Conservation (phyloP, 2,888 invertebrate genomes). For the Rhagonycha lutea region DNA sequence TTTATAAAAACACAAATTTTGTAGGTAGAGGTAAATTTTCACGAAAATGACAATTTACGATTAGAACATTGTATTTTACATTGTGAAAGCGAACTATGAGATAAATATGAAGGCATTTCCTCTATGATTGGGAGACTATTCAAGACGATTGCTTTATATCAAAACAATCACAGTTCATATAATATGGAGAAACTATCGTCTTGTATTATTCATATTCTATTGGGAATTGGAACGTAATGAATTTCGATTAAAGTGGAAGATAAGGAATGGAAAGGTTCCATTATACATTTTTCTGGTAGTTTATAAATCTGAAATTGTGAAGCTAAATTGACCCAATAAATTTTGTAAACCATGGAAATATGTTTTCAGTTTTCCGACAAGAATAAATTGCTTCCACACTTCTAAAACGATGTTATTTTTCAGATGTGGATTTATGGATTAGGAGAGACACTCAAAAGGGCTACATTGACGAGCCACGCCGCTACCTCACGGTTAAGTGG, state of each 20-base stretch:
- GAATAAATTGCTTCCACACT: background rate
- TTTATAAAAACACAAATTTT: background rate
- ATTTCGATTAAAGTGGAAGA: background rate
- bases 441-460: conserved; percentile 61
- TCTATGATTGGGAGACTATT: background rate
- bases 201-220: background rate
- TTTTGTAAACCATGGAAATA: conserved; percentile 5
- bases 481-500: conserved; percentile 57
- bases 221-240: background rate
- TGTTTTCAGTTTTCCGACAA: conserved; percentile 3
- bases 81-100: background rate
- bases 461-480: conserved; percentile 54
- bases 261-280: background rate
- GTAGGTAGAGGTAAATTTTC: background rate
- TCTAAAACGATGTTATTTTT: conserved; percentile 37
- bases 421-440: conserved; percentile 68
- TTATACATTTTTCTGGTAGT: background rate
- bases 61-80: background rate
- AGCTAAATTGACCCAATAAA: conserved; percentile 6
- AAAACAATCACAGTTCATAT: background rate
- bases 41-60: background rate
- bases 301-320: background rate
- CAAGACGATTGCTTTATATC: background rate
- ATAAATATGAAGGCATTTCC: background rate
- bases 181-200: background rate